These are phyloP conservation scores for Psophia crepitans DNA, from an alignment of 2,113 vertebrate genomes.

Conservation along the genomic window DNA sequence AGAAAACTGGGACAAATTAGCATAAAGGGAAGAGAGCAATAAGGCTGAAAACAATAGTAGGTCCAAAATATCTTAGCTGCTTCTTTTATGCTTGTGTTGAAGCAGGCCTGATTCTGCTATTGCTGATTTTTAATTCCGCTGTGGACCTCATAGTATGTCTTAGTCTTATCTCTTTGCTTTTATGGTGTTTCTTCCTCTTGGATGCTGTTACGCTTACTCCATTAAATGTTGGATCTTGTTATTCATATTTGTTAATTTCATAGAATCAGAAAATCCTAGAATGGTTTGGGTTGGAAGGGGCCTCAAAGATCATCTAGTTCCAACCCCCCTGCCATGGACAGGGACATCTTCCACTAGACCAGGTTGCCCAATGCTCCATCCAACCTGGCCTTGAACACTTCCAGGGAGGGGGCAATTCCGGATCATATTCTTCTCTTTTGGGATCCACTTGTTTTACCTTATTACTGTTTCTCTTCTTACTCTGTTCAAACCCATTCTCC, in stretches of 20 bases:
- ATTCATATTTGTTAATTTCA: not conserved
- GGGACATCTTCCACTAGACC: too few species aligned
- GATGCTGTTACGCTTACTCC: not conserved
- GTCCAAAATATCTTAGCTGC: not conserved
- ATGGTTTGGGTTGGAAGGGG: too few species aligned
- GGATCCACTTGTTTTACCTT: not conserved
- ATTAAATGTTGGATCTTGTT: not conserved
- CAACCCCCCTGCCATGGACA: too few species aligned
- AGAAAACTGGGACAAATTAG: slow-evolving; percentile 58
- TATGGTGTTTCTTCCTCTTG: not conserved
- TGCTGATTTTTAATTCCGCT: not conserved
- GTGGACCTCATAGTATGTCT: not conserved
- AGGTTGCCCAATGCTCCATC: too few species aligned
- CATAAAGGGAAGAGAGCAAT: slow-evolving; percentile 28
- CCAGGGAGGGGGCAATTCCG: not conserved
- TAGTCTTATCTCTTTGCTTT: not conserved
- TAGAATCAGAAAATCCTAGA: too few species aligned
- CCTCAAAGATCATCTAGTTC: too few species aligned
- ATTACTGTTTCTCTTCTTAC: not conserved
- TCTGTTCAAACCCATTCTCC: not conserved
- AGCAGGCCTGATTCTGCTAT: not conserved
- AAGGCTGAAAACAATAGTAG: slow-evolving; percentile 24
- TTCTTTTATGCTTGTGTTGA: not conserved
- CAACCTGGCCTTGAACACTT: too few species aligned
- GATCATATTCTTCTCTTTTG: not conserved